Evolutionary conservation across 2,888 invertebrate genomes (phyloP).

Genomic region (Globia sparganii): DNA sequence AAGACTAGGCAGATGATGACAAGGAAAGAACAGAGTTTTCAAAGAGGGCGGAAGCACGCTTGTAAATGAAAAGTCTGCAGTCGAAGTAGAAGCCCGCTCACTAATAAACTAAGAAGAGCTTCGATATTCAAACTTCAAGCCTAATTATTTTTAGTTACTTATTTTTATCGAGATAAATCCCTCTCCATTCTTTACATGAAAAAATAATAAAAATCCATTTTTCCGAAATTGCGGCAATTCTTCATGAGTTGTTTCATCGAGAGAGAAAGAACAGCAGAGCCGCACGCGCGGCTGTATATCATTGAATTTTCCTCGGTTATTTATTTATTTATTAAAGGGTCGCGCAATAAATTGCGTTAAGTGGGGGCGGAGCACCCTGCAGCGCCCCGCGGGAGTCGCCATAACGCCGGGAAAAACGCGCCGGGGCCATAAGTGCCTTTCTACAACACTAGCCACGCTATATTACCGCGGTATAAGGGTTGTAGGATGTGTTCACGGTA

Average conservation of each 20-base stretch:
- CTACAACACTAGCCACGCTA: constrained; percentile 81
- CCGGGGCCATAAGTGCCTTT: constrained; percentile 88
- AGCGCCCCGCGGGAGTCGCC: constrained; percentile 86
- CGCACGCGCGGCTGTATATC: constrained; percentile 85
- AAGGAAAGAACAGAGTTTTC: not conserved
- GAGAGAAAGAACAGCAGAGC: constrained; percentile 71
- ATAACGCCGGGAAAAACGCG: constrained; percentile 88
- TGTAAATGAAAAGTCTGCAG: not conserved
- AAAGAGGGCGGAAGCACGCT: not conserved
- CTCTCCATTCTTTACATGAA: constrained; percentile 6
- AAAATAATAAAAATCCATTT: constrained; percentile 50
- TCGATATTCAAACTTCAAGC: not conserved
- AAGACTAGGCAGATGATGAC: not conserved
- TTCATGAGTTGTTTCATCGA: constrained; percentile 69
- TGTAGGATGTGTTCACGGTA: constrained; percentile 59
- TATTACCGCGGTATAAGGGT: constrained; percentile 76
- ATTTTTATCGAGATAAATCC: not conserved
- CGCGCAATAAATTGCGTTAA: constrained; percentile 90
- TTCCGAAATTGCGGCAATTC: constrained; percentile 79
- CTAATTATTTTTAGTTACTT: not conserved
- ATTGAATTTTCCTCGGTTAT: constrained; percentile 90
- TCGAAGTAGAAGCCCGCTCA: not conserved
- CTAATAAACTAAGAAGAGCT: not conserved
- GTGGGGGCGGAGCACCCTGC: constrained; percentile 89
- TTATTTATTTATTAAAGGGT: constrained; percentile 90